Evolutionary conservation across 2,113 vertebrate species (phyloP), one percentile per base, ranked within the genome.

Genomic region (Cyphomyrus plagiostoma): DNA sequence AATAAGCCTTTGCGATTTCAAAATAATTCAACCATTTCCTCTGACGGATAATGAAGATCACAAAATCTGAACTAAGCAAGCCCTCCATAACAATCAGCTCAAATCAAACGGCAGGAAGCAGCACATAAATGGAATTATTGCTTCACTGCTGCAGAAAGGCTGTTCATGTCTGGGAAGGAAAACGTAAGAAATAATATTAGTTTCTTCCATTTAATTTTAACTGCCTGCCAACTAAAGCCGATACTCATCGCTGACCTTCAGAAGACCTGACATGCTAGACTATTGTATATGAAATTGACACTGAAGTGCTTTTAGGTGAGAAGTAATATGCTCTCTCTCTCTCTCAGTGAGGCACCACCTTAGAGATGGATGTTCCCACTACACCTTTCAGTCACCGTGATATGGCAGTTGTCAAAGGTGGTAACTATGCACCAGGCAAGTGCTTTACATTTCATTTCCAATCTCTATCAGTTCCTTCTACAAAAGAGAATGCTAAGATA

Each of bases 211-310:
- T 42, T 45, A 84, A 84, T n/a, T 42, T 45, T 19, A 48, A 45
- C n/a, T 23, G 42, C 13, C 45, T 84, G 42, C 6, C 19, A 84
- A 48, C 45, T 48, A 46, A n/a, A 46, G 35, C 4, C 42, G 48
- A 48, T 3, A 84, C 39, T 48, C 35, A 23, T 45, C n/a, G 21
- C 45, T 84, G 82, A 84, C 74, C 74, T 80, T 80, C 13, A 7
- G 35, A 42, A 80, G 74, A 19, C 74, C 74, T 80, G 74, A 80
- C 35, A 42, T 17, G 74, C 74, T 80, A 80, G 35, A 80, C 82
- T 48, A 23, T n/a, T 84, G 82, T 84, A 21, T 82, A 21, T 84
- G 42, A 84, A 42, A 84, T 84, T 84, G 82, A 39, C 82, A 84
- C 39, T 48, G 21, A n/a, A 48, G 82, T 46, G 82, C 82, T 48